Conservation (phyloP, 2,797 vertebrate genomes). For the Emydoidea blandingii region DNA sequence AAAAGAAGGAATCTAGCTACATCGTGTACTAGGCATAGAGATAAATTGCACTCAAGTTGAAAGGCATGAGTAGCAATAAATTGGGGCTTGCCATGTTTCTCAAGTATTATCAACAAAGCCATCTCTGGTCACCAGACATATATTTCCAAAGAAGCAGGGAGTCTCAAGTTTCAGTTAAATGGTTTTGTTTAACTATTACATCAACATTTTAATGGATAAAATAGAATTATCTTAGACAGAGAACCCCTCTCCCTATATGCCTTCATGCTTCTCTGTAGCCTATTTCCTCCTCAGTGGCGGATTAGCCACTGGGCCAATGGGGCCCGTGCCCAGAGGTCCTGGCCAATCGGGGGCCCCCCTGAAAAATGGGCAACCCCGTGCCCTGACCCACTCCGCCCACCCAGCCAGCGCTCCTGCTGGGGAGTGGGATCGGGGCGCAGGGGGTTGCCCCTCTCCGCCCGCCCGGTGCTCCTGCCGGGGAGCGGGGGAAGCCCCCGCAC, state of each 20-base stretch:
- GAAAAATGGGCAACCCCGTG: too few relatives aligned
- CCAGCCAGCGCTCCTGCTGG: too few relatives aligned
- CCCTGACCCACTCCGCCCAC: too few relatives aligned
- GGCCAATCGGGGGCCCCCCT: too few relatives aligned
- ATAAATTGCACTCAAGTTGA: background rate
- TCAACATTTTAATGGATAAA: slow-evolving; percentile 31
- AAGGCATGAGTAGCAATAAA: background rate
- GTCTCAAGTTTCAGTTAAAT: slow-evolving; percentile 14
- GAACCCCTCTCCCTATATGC: background rate
- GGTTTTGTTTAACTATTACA: background rate
- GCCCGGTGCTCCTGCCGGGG: too few relatives aligned
- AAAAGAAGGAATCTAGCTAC: slow-evolving; percentile 1
- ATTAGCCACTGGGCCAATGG: too few relatives aligned
- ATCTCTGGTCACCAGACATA: background rate
- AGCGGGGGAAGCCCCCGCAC: too few relatives aligned
- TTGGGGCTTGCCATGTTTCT: slow-evolving; percentile 27
- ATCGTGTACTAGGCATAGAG: background rate
- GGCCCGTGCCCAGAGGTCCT: too few relatives aligned
- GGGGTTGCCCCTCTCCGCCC: too few relatives aligned
- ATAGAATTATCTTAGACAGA: slow-evolving; percentile 24
- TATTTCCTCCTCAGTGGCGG: background rate
- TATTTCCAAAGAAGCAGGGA: background rate
- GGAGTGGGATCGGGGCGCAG: too few relatives aligned
- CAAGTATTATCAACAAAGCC: slow-evolving; percentile 6
- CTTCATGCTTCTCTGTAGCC: background rate